These are phyloP conservation scores for Tenebrosternarchus preto DNA, from an alignment of 2,113 vertebrate genomes.

Conservation along the genomic window DNA sequence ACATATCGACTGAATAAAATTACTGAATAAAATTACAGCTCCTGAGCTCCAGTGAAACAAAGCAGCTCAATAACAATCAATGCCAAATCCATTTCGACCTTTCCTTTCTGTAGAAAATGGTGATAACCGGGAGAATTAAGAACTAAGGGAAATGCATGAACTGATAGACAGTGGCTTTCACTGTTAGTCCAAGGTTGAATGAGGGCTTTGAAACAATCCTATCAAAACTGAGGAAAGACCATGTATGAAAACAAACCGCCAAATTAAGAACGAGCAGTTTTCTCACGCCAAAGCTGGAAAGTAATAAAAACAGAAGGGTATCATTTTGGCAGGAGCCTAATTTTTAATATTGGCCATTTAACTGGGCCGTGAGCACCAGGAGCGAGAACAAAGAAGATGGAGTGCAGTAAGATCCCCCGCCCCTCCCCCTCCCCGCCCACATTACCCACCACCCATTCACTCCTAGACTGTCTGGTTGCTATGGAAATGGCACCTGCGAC, in stretches of 20 bases:
- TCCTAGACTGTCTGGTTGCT: constrained; percentile 61
- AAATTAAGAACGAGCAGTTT: neutral
- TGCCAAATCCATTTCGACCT: neutral
- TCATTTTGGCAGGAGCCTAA: neutral
- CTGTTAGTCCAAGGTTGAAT: neutral
- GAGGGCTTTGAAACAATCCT: neutral
- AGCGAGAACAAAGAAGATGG: constrained; percentile 60
- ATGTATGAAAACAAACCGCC: neutral
- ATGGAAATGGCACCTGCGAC: constrained; percentile 57
- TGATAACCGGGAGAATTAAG: too few species aligned
- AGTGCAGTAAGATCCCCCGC: constrained; percentile 45
- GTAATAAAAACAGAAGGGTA: neutral
- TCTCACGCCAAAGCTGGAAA: neutral
- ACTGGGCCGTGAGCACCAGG: constrained; percentile 51
- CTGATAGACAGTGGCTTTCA: too few species aligned
- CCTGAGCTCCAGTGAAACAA: constrained; percentile 1
- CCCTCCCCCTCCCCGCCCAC: constrained; percentile 26
- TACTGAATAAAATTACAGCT: neutral
- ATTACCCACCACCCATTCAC: constrained; percentile 49
- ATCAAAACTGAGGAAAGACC: neutral
- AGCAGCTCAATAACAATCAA: constrained; percentile 4
- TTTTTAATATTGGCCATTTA: constrained; percentile 38
- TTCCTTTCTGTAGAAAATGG: neutral
- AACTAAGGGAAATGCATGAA: neutral
- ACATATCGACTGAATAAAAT: neutral